Base-by-base conservation (phyloP, 2,888 invertebrate genomes). In the Malachius bipustulatus region DNA sequence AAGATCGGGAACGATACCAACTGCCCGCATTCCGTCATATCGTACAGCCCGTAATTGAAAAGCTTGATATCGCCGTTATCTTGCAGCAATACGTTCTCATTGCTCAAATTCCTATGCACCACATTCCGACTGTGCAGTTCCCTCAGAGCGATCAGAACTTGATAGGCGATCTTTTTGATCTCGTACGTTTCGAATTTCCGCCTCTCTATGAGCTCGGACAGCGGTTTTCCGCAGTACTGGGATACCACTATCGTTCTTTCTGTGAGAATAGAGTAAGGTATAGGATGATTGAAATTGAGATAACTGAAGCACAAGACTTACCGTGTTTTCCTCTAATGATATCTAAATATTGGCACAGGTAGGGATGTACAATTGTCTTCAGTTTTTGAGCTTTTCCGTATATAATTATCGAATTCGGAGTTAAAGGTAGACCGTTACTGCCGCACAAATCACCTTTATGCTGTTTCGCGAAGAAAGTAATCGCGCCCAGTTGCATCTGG, bases 351-450 rank as follows among this genome's bases (percentile, higher is more conserved):
- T 80, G 76, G 52, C 90, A 90, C 33, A 97, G 67, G 63, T 87
- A 75, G 0, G 76, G 75, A 60, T 91, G 89, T 39, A 75, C 68
- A 34, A 90, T 65, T 0, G 77, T 77, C 55, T 85, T 81, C 10
- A 96, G 66, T 40, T 74, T 67, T 57, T 93, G 91, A 14, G 93
- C 85, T 52, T 78, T 72, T 4, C 96, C 94, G 36, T 90, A 69
- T 54, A 97, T 91, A 36, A 88, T 84, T 41, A 96, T 90, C 0
- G 94, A 93, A 63, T 96, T 94, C 2, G 96, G 94, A 1, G 96
- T 96, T 12, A 96, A 66, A 0, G 97, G 97, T 31, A 97, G 65
- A 1, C 97, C 96, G 65, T 97, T 97, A 46, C 87, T 88, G 6
- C 94, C 94, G 62, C 94, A 96, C 34, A 80, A 77, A 60, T 91